These are phyloP conservation scores for Galaxias olidus DNA, from an alignment of 2,797 vertebrate genomes.

Conservation along the genomic window DNA sequence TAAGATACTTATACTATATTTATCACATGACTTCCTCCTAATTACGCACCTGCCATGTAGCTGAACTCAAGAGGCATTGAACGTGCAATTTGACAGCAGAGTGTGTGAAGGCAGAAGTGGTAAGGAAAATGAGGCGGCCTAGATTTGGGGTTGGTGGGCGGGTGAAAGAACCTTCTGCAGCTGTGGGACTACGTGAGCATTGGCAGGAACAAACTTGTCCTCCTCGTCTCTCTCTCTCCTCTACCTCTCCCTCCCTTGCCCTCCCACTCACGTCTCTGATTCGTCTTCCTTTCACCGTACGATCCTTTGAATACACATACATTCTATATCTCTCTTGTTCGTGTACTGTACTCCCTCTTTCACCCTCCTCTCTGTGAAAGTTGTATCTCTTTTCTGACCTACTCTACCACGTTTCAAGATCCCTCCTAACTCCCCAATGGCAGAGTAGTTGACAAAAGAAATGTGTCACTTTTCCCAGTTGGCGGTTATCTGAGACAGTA, in stretches of 20 bases:
- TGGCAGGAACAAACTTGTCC: slow-evolving; percentile 64
- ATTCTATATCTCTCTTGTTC: slow-evolving; percentile 17
- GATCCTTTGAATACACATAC: neutral
- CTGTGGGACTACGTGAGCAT: slow-evolving; percentile 77
- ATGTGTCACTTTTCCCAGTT: slow-evolving; percentile 48
- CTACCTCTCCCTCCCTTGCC: slow-evolving; percentile 25
- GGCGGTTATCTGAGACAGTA: slow-evolving; percentile 63
- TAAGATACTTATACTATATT: no score
- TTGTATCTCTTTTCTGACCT: neutral
- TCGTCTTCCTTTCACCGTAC: neutral
- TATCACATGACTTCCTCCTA: no score
- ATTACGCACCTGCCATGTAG: no score
- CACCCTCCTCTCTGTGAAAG: slow-evolving; percentile 18
- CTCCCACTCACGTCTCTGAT: slow-evolving; percentile 21
- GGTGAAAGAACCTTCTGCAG: slow-evolving; percentile 65
- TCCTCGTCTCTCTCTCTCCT: slow-evolving; percentile 25
- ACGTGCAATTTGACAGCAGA: no score
- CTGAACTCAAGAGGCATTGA: no score
- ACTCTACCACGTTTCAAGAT: slow-evolving; percentile 40
- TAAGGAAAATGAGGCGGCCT: slow-evolving; percentile 40
- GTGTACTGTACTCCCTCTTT: slow-evolving; percentile 43
- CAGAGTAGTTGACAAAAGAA: slow-evolving; percentile 60
- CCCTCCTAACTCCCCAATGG: slow-evolving; percentile 45
- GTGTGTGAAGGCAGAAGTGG: slow-evolving; percentile 8
- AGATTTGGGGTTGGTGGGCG: slow-evolving; percentile 19